Evolutionary conservation across 1,140 invertebrate genomes (phyloP).

Genomic region (Diachasmimorpha longicaudata): DNA sequence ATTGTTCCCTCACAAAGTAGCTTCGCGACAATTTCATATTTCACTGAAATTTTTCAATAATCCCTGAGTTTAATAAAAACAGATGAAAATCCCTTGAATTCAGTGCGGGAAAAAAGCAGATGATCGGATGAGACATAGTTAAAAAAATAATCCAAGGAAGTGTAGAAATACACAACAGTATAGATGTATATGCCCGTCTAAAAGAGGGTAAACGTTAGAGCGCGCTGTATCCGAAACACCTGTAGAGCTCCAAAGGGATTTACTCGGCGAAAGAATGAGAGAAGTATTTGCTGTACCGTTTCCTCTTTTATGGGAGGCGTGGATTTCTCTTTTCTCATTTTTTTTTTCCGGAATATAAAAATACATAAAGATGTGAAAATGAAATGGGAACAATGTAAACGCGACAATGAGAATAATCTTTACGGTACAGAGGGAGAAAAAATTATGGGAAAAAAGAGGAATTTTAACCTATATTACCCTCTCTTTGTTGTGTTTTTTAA

Average conservation of each 20-base stretch:
- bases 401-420: not conserved
- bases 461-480: too few relatives aligned
- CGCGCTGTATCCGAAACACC: conserved; percentile 33
- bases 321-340: not conserved
- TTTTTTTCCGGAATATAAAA: not conserved
- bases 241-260: conserved; percentile 35
- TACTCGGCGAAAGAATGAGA: conserved; percentile 17
- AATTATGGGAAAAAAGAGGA: too few relatives aligned
- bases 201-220: conserved; percentile 16
- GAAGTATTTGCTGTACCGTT: not conserved
- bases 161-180: not conserved
- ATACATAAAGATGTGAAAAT: not conserved
- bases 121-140: not conserved
- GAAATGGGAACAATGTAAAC: not conserved
- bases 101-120: not conserved
- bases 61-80: not conserved
- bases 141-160: not conserved
- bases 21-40: not conserved
- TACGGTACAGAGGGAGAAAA: too few relatives aligned
- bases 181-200: not conserved
- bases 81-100: not conserved
- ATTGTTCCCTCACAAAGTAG: not conserved
- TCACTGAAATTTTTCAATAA: not conserved
- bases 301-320: not conserved
- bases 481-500: too few relatives aligned